Evolutionary conservation across 2,797 vertebrate genomes (phyloP).

Genomic region (Enteromius mattozi): DNA sequence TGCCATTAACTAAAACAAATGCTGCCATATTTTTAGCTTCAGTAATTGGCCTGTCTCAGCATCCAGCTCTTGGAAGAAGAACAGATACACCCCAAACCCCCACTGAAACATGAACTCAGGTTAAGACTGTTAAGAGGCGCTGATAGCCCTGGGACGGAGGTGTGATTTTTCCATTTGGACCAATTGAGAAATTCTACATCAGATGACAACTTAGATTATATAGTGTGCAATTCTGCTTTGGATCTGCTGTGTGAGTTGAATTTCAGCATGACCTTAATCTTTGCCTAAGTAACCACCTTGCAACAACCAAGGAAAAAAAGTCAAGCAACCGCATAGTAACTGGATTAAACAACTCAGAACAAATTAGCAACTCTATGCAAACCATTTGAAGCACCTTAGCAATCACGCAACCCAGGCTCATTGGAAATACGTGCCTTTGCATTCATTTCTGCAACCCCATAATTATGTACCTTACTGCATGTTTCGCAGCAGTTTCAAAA

Average conservation of each 20-base stretch:
- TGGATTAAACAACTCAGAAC: neutral
- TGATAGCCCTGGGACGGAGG: constrained; percentile 64
- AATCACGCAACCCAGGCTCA: no score
- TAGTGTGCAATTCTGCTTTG: neutral
- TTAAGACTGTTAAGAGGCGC: constrained; percentile 65
- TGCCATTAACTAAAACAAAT: constrained; percentile 83
- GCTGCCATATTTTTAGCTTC: constrained; percentile 82
- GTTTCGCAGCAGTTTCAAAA: no score
- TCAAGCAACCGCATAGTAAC: neutral
- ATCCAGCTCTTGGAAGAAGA: constrained; percentile 68
- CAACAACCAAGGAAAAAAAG: neutral
- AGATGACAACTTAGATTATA: constrained; percentile 30
- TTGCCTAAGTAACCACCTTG: neutral
- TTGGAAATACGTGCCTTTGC: no score
- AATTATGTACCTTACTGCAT: no score
- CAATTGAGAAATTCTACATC: constrained; percentile 50
- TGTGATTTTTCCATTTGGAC: constrained; percentile 74
- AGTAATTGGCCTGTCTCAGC: constrained; percentile 79
- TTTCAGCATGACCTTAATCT: neutral
- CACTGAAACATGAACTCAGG: constrained; percentile 74
- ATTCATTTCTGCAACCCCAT: no score
- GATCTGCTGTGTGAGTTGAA: neutral
- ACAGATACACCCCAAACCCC: constrained; percentile 47
- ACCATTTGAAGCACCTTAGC: neutral
- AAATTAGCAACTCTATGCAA: neutral